These are phyloP conservation scores for Petrocephalus sullivani DNA, from an alignment of 2,797 vertebrate genomes.

Conservation along the genomic window DNA sequence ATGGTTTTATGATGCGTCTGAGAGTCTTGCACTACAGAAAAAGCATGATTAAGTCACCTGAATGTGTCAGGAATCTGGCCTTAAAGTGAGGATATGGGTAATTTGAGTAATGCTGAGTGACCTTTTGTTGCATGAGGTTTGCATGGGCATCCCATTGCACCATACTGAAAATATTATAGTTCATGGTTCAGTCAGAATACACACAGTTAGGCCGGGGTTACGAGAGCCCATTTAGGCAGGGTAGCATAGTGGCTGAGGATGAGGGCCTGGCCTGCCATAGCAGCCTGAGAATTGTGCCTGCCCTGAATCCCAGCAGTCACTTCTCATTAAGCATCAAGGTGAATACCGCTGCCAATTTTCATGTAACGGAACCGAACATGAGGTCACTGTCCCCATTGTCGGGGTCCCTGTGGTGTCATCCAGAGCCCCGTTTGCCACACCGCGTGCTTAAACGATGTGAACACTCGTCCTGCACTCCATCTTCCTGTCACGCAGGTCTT, in stretches of 20 bases:
- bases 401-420: not conserved
- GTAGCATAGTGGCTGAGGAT: not conserved
- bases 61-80: not conserved
- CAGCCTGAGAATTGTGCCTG: not conserved
- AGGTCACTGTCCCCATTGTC: constrained; percentile 6
- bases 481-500: not conserved
- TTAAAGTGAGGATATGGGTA: not conserved
- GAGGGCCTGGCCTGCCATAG: not conserved
- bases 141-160: not conserved
- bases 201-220: not conserved
- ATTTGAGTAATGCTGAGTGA: not conserved
- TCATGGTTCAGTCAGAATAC: not conserved
- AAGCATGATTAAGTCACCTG: not conserved
- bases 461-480: not conserved
- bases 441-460: not conserved
- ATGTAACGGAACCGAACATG: not conserved
- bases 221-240: not conserved
- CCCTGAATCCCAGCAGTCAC: not conserved
- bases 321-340: not conserved
- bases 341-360: not conserved
- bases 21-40: not conserved
- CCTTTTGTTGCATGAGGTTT: not conserved
- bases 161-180: not conserved
- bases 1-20: not conserved
- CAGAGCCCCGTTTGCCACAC: not conserved